Conservation (phyloP, 2,888 invertebrate species). For the Silvanus unidentatus region DNA sequence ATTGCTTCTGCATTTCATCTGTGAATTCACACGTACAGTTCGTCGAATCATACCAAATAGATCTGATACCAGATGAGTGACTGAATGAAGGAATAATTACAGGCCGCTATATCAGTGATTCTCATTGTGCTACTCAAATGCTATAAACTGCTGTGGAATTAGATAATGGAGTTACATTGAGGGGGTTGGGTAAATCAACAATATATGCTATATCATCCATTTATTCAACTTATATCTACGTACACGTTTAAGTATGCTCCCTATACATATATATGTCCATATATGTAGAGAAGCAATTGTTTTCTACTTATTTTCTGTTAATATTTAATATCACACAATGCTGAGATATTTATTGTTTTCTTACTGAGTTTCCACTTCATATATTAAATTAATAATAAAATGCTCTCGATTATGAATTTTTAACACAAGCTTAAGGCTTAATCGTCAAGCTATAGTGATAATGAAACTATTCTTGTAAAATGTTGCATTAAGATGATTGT, state of each 20-base stretch:
- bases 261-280: too few species aligned
- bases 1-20: too few species aligned
- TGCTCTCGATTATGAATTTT: too few species aligned
- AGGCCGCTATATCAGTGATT: conserved; percentile 40
- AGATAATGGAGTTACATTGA: conserved; percentile 30
- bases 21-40: conserved; percentile 1
- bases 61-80: conserved; percentile 36
- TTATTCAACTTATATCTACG: background rate
- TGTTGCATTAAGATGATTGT: too few species aligned
- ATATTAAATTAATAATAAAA: too few species aligned
- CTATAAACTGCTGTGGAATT: conserved; percentile 29
- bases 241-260: too few species aligned
- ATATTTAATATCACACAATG: conserved; percentile 6
- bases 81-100: conserved; percentile 44
- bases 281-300: background rate
- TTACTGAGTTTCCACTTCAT: too few species aligned
- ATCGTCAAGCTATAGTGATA: too few species aligned
- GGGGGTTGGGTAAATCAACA: conserved; percentile 18
- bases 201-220: conserved; percentile 4
- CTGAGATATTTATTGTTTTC: too few species aligned
- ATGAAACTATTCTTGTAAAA: too few species aligned
- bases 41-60: conserved; percentile 22
- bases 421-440: too few species aligned
- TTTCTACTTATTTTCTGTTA: conserved; percentile 6
- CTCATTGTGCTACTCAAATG: conserved; percentile 30